These are phyloP conservation scores for Rhagologus leucostigma DNA, from an alignment of 2,113 vertebrate genomes.

Conservation along the genomic window DNA sequence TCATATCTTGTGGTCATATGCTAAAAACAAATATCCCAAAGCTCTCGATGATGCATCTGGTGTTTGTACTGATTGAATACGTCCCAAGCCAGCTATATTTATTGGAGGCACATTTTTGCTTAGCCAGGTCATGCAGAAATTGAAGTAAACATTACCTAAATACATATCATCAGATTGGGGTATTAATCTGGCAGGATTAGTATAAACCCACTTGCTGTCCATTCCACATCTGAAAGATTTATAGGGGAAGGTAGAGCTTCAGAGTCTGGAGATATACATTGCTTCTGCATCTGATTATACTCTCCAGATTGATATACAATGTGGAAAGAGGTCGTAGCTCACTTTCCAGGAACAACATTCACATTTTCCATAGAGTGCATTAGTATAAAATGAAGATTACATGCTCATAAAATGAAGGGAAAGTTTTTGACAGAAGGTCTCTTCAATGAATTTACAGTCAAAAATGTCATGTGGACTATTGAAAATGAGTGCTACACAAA, in stretches of 20 bases:
- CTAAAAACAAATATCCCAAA: constrained; percentile 55
- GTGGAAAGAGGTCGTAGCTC: constrained; percentile 43
- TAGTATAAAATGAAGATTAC: neutral
- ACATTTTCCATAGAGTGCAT: constrained; percentile 47
- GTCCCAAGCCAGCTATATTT: constrained; percentile 49
- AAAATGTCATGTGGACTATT: neutral
- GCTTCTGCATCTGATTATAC: constrained; percentile 67
- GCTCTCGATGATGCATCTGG: constrained; percentile 33
- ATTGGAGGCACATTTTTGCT: constrained; percentile 60
- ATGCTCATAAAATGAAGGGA: constrained; percentile 8
- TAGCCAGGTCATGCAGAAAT: constrained; percentile 17
- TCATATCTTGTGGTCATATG: constrained; percentile 19
- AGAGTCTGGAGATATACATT: constrained; percentile 21
- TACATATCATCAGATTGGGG: neutral
- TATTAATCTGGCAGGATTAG: neutral
- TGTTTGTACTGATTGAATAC: constrained; percentile 15
- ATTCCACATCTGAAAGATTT: constrained; percentile 18
- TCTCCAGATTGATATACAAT: constrained; percentile 61
- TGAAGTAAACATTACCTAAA: constrained; percentile 31
- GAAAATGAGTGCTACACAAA: neutral
- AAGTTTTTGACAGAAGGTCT: neutral
- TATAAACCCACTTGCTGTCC: neutral
- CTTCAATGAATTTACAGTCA: constrained; percentile 43
- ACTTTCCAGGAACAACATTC: constrained; percentile 56
- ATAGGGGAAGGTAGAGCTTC: neutral